Conservation (phyloP, 2,797 vertebrate genomes). For the Peromyscus eremicus region DNA sequence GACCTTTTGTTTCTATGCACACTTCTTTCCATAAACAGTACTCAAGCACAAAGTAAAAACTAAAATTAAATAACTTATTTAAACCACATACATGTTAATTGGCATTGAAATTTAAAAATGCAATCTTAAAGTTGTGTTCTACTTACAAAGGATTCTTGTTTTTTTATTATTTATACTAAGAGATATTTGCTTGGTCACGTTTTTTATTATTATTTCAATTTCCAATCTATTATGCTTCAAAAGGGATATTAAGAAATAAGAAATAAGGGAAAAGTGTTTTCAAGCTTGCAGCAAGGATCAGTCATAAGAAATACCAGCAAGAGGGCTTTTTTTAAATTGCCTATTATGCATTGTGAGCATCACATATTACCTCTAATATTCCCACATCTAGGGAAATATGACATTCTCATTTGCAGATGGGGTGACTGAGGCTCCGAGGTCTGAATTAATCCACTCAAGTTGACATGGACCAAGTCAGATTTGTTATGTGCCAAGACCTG, state of each 20-base stretch:
- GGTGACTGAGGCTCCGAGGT: neutral
- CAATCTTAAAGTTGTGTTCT: conserved; percentile 12
- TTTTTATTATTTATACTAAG: neutral
- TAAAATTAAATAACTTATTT: neutral
- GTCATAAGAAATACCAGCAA: neutral
- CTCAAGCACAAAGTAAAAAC: neutral
- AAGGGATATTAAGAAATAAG: neutral
- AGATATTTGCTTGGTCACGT: neutral
- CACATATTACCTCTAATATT: neutral
- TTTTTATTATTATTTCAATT: neutral
- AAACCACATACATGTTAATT: neutral
- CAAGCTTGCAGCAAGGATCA: neutral
- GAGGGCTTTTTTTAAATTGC: neutral
- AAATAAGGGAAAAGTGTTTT: neutral
- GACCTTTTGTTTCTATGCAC: neutral
- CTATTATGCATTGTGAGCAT: neutral
- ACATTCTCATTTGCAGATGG: neutral
- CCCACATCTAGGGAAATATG: neutral
- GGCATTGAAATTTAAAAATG: neutral
- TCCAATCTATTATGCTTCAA: neutral
- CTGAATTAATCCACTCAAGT: neutral
- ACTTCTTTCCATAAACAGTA: neutral
- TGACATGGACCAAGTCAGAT: neutral
- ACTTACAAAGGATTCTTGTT: neutral
- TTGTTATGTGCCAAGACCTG: neutral